Conservation (phyloP, 1,140 invertebrate genomes). For the Procambarus virginalis region DNA sequence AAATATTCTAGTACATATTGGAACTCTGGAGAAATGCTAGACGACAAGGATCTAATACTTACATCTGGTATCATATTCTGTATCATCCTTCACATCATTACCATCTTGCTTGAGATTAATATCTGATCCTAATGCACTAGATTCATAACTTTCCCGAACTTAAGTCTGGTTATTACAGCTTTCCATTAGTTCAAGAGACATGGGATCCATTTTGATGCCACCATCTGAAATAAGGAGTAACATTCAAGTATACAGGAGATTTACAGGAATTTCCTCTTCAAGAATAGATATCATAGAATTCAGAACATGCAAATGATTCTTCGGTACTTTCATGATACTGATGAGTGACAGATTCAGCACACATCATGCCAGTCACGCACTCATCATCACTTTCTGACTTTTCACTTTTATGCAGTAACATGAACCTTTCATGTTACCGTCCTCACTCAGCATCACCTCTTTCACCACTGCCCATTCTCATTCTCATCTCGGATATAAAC, state of each 20-base stretch:
- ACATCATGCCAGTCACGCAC: too few relatives aligned
- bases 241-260: background rate
- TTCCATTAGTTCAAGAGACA: background rate
- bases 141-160: slow-evolving; percentile 37
- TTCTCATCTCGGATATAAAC: too few relatives aligned
- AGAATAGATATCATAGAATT: background rate
- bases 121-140: slow-evolving; percentile 47
- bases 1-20: too few relatives aligned
- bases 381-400: too few relatives aligned
- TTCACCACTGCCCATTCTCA: too few relatives aligned
- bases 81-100: slow-evolving; percentile 75
- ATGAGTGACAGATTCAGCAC: too few relatives aligned
- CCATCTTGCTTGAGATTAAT: slow-evolving; percentile 17
- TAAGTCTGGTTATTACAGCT: slow-evolving; percentile 9
- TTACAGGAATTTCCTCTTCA: background rate
- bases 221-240: background rate
- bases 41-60: background rate
- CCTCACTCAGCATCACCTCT: too few relatives aligned
- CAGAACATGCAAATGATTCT: too few relatives aligned
- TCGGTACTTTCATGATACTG: too few relatives aligned
- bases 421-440: too few relatives aligned
- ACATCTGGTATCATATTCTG: slow-evolving; percentile 71
- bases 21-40: too few relatives aligned
- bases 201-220: slow-evolving; percentile 21
- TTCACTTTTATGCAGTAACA: too few relatives aligned